A percentile compares a stretch with the other conserved stretches of the same genome.
These are phyloP conservation scores for Electrophaes corylata DNA, from an alignment of 2,888 invertebrate genomes.

Conservation along the genomic window DNA sequence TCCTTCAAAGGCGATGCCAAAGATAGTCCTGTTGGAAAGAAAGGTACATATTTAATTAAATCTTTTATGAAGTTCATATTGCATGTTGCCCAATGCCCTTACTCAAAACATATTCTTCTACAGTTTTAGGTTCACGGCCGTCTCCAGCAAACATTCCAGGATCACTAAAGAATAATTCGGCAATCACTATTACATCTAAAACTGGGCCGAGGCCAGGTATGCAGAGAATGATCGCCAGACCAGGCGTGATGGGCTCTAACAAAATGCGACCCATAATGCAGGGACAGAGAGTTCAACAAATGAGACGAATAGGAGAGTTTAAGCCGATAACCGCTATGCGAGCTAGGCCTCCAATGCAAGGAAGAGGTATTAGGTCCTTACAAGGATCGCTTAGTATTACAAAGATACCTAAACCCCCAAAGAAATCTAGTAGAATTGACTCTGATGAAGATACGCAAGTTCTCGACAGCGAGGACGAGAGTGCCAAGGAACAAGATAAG, in stretches of 20 bases:
- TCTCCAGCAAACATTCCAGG: constrained; percentile 71
- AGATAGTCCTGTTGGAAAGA: constrained; percentile 72
- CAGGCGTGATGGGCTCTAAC: constrained; percentile 63
- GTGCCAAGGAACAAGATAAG: constrained; percentile 43
- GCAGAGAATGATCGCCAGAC: constrained; percentile 68
- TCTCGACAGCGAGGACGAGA: constrained; percentile 74
- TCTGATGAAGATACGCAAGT: constrained; percentile 75
- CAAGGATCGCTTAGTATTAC: constrained; percentile 78
- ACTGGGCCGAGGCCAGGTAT: constrained; percentile 65
- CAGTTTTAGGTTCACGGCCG: constrained; percentile 72
- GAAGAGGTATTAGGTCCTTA: constrained; percentile 66
- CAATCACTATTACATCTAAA: constrained; percentile 85
- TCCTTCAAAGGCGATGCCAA: constrained; percentile 85
- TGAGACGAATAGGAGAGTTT: constrained; percentile 68
- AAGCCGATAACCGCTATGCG: constrained; percentile 64
- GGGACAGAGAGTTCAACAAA: constrained; percentile 74
- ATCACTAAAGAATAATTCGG: constrained; percentile 85
- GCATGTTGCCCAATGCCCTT: not conserved
- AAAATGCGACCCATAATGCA: constrained; percentile 69
- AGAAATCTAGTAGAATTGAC: constrained; percentile 60
- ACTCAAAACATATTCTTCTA: constrained; percentile 28
- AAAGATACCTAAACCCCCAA: constrained; percentile 65
- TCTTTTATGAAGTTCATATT: not conserved
- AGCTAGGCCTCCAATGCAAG: constrained; percentile 60
- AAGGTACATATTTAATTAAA: constrained; percentile 55